phyloP scores from a whole-genome alignment of 2,113 vertebrate species.

The Takifugu flavidus region DNA sequence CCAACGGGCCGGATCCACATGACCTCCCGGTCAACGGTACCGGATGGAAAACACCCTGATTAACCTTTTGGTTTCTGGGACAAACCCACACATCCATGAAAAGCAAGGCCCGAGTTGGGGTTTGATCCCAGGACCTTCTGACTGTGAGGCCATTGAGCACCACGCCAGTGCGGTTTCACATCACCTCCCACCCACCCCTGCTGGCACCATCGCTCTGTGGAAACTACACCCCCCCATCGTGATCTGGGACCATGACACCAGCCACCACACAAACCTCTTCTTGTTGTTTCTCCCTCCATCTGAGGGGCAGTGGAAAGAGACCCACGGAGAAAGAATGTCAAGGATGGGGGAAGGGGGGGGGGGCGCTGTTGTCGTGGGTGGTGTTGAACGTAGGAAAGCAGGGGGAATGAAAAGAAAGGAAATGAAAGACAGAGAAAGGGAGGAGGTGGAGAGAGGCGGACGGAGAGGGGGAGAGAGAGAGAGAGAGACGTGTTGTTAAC shows the following conservation, averaged over 20 bases:
- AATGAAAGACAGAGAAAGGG: slow-evolving; percentile 1
- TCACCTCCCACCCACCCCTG: too few relatives aligned
- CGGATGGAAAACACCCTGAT: too few relatives aligned
- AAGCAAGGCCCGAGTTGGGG: too few relatives aligned
- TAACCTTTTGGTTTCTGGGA: too few relatives aligned
- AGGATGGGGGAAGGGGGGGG: slow-evolving; percentile 13
- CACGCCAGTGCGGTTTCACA: too few relatives aligned
- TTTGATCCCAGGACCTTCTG: too few relatives aligned
- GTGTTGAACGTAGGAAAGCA: slow-evolving; percentile 9
- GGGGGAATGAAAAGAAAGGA: background rate
- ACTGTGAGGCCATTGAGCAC: too few relatives aligned
- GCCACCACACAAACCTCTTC: slow-evolving; percentile 52
- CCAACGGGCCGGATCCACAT: too few relatives aligned
- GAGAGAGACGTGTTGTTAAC: slow-evolving; percentile 30
- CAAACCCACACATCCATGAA: too few relatives aligned
- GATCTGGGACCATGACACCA: slow-evolving; percentile 52
- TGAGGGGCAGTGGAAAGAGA: background rate
- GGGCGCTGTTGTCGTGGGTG: slow-evolving; percentile 1
- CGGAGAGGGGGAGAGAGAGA: background rate
- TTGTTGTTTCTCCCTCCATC: slow-evolving; percentile 30
- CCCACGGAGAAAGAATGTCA: slow-evolving; percentile 13
- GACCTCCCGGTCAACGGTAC: too few relatives aligned
- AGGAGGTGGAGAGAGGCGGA: background rate
- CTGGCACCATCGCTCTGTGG: too few relatives aligned
- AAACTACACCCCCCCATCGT: slow-evolving; percentile 21